A percentile compares a stretch with the other conserved stretches of the same genome.
Evolutionary conservation across 2,113 vertebrate species (phyloP).

Genomic region (Cottus gobio): DNA sequence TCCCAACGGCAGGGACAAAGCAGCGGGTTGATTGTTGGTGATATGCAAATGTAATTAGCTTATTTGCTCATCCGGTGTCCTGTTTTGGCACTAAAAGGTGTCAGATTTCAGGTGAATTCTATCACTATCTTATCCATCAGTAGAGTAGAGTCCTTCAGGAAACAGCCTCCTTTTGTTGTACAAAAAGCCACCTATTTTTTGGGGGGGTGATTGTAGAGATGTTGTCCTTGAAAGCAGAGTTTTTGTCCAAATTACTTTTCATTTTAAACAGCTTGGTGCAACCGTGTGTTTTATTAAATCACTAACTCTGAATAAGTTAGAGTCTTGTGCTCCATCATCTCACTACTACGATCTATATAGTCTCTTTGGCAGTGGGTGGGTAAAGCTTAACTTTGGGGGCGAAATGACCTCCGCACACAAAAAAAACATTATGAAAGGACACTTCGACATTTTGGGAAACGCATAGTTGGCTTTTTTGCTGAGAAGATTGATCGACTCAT

Average conservation of each 20-base stretch:
- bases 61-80: conserved; percentile 62
- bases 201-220: neutral
- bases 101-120: conserved; percentile 54
- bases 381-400: neutral
- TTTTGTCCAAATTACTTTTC: neutral
- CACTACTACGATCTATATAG: no score
- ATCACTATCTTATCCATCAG: conserved; percentile 31
- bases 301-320: neutral
- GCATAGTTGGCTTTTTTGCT: neutral
- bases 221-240: neutral
- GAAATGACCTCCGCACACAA: neutral
- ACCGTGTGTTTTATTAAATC: neutral
- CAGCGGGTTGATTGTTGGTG: conserved; percentile 42
- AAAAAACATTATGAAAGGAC: neutral
- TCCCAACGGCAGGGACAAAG: conserved; percentile 39
- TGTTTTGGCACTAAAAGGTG: conserved; percentile 46
- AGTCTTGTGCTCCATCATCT: neutral
- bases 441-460: neutral
- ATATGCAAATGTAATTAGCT: conserved; percentile 76
- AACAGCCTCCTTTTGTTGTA: conserved; percentile 36
- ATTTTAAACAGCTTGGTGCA: neutral
- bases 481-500: neutral
- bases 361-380: neutral
- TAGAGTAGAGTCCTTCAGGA: conserved; percentile 1
- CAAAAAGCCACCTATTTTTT: no score